phyloP scores from a whole-genome alignment of 2,888 invertebrate species.

The Acholoe squamosa region DNA sequence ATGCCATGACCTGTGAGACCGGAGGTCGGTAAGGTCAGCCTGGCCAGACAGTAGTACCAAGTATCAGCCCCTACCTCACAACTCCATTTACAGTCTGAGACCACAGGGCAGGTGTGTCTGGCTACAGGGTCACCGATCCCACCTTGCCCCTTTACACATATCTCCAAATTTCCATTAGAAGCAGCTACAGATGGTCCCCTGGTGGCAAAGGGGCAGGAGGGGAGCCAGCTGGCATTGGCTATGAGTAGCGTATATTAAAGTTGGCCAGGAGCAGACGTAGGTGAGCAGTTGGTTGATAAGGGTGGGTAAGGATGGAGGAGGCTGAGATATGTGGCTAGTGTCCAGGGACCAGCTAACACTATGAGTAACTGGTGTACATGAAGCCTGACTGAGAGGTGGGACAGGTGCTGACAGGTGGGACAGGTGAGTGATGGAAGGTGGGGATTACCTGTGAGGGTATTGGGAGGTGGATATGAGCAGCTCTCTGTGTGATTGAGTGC shows the following conservation, averaged over 20 bases:
- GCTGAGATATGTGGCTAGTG: not conserved
- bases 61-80: no score
- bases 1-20: no score
- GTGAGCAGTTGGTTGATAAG: not conserved
- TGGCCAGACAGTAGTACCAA: no score
- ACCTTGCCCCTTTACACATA: no score
- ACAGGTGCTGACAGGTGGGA: not conserved
- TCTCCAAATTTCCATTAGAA: slow-evolving; percentile 15
- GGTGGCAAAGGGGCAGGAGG: not conserved
- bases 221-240: not conserved
- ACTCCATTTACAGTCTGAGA: no score
- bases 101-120: no score
- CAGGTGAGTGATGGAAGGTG: not conserved
- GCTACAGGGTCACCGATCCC: no score
- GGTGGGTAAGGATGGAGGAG: not conserved
- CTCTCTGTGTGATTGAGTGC: no score
- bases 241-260: not conserved
- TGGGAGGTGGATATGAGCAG: not conserved
- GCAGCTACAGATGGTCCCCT: not conserved
- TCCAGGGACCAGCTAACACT: not conserved
- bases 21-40: no score
- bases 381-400: not conserved
- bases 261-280: not conserved
- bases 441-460: not conserved
- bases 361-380: slow-evolving; percentile 3